These are phyloP conservation scores for Ceratina calcarata DNA, from an alignment of 1,140 invertebrate genomes.

Conservation along the genomic window DNA sequence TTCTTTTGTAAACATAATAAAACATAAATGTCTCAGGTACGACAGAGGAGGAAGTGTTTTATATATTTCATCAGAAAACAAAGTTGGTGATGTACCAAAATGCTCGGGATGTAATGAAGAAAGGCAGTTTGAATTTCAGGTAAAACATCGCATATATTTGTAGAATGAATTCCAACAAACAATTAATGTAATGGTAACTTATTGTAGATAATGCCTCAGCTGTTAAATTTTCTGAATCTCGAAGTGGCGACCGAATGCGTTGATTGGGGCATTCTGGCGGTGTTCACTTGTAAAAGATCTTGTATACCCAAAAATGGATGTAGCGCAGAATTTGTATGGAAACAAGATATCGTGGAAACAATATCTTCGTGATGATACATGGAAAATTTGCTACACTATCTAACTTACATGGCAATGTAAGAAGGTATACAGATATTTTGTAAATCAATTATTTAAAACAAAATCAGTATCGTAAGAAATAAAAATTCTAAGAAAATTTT, in stretches of 20 bases:
- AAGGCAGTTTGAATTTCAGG: slow-evolving; percentile 95
- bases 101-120: slow-evolving; percentile 88
- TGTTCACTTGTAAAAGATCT: slow-evolving; percentile 92
- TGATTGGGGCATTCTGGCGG: slow-evolving; percentile 93
- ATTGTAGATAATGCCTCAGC: slow-evolving; percentile 94
- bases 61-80: slow-evolving; percentile 86
- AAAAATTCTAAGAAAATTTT: neutral
- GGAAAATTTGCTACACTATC: neutral
- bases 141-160: slow-evolving; percentile 22
- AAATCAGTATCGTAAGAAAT: slow-evolving; percentile 9
- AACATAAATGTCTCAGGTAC: slow-evolving; percentile 82
- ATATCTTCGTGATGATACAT: neutral
- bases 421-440: neutral
- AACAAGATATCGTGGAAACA: slow-evolving; percentile 87
- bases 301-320: slow-evolving; percentile 85
- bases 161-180: slow-evolving; percentile 8
- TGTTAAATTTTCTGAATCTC: slow-evolving; percentile 88
- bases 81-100: slow-evolving; percentile 83
- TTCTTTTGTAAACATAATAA: neutral
- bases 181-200: slow-evolving; percentile 48
- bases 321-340: slow-evolving; percentile 90
- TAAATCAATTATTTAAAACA: neutral
- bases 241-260: slow-evolving; percentile 86
- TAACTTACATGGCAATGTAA: neutral
- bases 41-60: slow-evolving; percentile 88